phyloP scores from a whole-genome alignment of 2,888 invertebrate genomes.

The Beris chalybata region DNA sequence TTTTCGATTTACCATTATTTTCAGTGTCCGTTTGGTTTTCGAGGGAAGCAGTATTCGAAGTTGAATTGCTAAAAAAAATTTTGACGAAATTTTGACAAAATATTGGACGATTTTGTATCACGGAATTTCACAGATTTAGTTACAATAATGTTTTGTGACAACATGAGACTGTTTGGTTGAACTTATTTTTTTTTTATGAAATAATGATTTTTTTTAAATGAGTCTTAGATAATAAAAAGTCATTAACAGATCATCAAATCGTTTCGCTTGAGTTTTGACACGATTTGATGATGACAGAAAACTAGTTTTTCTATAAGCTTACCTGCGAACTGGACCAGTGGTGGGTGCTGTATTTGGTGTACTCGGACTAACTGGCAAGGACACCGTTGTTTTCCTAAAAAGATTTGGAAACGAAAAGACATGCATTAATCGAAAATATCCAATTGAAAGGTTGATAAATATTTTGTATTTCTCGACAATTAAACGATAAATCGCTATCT shows the following conservation, averaged over 20 bases:
- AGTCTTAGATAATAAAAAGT: neutral
- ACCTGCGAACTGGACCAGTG: slow-evolving; percentile 61
- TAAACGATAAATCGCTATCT: neutral
- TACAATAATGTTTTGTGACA: too few species aligned
- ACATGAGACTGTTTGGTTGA: slow-evolving; percentile 25
- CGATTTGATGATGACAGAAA: neutral
- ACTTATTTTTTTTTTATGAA: slow-evolving; percentile 32
- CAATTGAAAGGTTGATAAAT: neutral
- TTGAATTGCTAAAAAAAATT: slow-evolving; percentile 22
- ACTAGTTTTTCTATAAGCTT: slow-evolving; percentile 34
- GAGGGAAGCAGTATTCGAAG: slow-evolving; percentile 42
- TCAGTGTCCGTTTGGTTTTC: slow-evolving; percentile 45
- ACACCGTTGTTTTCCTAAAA: slow-evolving; percentile 48
- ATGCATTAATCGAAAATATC: neutral
- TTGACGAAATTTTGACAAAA: neutral
- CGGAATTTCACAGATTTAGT: too few species aligned
- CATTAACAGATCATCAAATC: too few species aligned
- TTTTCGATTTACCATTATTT: slow-evolving; percentile 38
- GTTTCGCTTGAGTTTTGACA: too few species aligned
- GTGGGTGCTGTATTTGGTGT: slow-evolving; percentile 45
- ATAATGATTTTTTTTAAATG: neutral
- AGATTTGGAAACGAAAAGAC: neutral
- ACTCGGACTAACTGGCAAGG: slow-evolving; percentile 49
- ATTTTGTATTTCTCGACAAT: neutral
- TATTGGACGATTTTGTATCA: neutral